Base-by-base conservation (phyloP, 2,113 vertebrate species). In the Heterocephalus glaber region DNA sequence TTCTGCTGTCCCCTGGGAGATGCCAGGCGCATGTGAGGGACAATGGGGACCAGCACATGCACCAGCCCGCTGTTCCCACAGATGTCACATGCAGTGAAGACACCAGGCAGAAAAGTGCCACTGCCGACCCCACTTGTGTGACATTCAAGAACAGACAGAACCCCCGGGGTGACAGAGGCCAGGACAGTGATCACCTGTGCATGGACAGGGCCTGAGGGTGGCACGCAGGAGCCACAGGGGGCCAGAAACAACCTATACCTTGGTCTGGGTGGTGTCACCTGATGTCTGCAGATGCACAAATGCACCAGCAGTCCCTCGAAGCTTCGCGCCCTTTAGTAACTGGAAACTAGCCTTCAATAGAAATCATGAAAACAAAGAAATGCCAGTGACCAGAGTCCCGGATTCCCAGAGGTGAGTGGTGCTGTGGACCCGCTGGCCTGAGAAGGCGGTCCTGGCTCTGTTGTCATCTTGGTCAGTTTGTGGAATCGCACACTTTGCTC, bases 401-500 rank as follows among this genome's bases (percentile, higher is more conserved):
- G 2, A 8, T n/a, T 68, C 41, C 0, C 0, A 1, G 83, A 19
- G 17, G 41, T 0, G 17, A 17, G 20, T 2, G 1, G 60, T 2
- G 9, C 7, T 1, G 5, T 14, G 3, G 4, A 3, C 2, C 1
- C 1, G 0, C 1, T 0, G 49, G 5, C 0, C 1, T 2, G 3
- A 60, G 12, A 13, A 35, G 20, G 9, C 19, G 5, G 16, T 19
- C 3, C 1, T 8, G 3, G 9, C 7, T 12, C n/a, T 63, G 58
- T 17, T 1, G 44, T 38, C 30, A 11, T 20, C 79, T 3, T 22
- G 14, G 11, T 35, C 20, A 30, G 13, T n/a, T 7, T 41, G 33
- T 41, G 12, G 52, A 77, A n/a, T 35, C 2, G 0, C 66, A 11
- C 2, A 0, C 9, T 41, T 22, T 33, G n/a, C 33, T 41, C 35